Evolutionary conservation across 2,797 vertebrate genomes (phyloP), one percentile per base, ranked within the genome.

Genomic region (Iguana delicatissima): DNA sequence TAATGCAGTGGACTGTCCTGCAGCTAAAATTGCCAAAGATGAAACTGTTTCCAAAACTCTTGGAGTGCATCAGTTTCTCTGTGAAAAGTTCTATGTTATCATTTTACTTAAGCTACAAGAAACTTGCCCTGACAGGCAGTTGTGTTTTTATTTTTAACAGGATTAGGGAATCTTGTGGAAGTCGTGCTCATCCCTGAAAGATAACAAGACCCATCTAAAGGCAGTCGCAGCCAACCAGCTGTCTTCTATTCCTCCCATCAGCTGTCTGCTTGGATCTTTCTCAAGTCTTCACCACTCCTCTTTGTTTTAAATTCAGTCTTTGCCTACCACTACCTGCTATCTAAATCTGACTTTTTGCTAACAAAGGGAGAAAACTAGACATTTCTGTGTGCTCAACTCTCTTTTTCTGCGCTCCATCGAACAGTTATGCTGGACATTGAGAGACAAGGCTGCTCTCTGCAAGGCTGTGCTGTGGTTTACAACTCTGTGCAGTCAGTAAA

Each of bases 141-240:
- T 96, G 90, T 95, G 29, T 95, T 95, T 95, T 92, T 95, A 95
- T 95, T 86, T 95, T 95, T 92, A 93, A 95, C 96, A 96, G 97
- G 97, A 96, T 97, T 96, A 97, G 97, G 96, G 97, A 96, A 83
- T 95, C 96, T 92, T 96, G 96, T 86, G 96, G 97, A 96, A 94
- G 95, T 95, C 95, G 95, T 87, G 94, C 96, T 94, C 97, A 97
- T 86, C 97, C 95, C 79, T 97, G 96, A 97, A 95, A 84, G 84
- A 67, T 84, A 84, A 29, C 91, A 91, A 55, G 94, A 85, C 89
- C 89, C 73, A 12, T 90, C 95, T 86, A 77, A 93, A 94, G 94
- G 93, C 93, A 96, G 95, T 94, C 96, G 92, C 92, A 85, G 94
- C 95, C 95, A 86, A 93, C 94, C 94, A 90, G 42, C 93, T 95